Evolutionary conservation across 1,140 invertebrate genomes (phyloP).

Genomic region (Ostrea denselamellosa): DNA sequence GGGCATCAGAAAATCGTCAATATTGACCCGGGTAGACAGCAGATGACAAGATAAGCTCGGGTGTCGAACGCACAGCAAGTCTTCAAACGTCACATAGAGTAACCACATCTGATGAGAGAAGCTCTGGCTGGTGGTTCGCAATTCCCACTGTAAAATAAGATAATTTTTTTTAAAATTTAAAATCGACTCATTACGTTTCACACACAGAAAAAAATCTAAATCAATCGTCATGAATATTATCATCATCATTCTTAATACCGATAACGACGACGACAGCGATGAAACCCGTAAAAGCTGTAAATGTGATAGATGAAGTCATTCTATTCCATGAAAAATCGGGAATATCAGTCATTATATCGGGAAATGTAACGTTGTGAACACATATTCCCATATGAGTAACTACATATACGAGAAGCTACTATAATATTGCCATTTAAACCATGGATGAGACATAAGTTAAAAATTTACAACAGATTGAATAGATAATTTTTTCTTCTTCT

Average conservation of each 20-base stretch:
- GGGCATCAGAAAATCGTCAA: conserved; percentile 50
- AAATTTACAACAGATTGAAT: conserved; percentile 26
- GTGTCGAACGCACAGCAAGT: conserved; percentile 55
- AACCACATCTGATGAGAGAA: conserved; percentile 64
- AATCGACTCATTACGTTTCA: no score
- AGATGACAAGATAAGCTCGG: conserved; percentile 48
- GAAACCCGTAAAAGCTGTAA: neutral
- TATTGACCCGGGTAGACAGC: conserved; percentile 47
- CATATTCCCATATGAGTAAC: conserved; percentile 9
- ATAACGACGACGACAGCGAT: neutral
- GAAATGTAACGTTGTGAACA: neutral
- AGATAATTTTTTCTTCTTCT: neutral
- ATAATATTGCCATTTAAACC: neutral
- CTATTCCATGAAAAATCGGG: neutral
- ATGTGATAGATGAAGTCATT: neutral
- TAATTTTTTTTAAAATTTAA: neutral
- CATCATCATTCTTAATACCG: neutral
- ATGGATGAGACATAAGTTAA: neutral
- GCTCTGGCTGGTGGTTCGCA: conserved; percentile 38
- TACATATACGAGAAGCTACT: conserved; percentile 14
- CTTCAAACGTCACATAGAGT: conserved; percentile 62
- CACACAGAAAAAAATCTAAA: neutral
- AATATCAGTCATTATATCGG: neutral
- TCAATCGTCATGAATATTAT: neutral
- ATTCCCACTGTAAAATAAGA: conserved; percentile 56